A percentile compares a stretch with the other conserved stretches of the same genome.
Evolutionary conservation across 2,113 vertebrate species (phyloP).

Genomic region (Peromyscus maniculatus): DNA sequence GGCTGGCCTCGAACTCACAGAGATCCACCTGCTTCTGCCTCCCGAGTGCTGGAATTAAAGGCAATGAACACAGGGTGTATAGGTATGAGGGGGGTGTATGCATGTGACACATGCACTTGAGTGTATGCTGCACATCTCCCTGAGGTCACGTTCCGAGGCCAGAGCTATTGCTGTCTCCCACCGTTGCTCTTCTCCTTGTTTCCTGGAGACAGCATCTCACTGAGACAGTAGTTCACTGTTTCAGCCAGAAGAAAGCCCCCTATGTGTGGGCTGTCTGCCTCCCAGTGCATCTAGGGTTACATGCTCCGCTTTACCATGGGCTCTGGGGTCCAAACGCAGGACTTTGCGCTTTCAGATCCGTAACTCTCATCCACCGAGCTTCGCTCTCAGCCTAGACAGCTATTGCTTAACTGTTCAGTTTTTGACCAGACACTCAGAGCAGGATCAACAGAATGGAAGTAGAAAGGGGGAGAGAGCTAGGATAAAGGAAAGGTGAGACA

Average conservation of each 20-base stretch:
- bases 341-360: background rate
- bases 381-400: too few species aligned
- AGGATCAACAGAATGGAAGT: background rate
- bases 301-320: too few species aligned
- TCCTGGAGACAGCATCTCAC: background rate
- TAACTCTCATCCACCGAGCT: background rate
- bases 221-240: background rate
- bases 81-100: background rate
- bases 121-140: background rate
- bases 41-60: too few species aligned
- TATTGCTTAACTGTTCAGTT: background rate
- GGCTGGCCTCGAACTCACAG: too few species aligned
- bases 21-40: too few species aligned
- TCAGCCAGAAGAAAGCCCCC: background rate
- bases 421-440: background rate
- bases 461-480: background rate
- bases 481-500: background rate
- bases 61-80: background rate
- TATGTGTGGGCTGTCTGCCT: too few species aligned
- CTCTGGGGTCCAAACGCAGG: too few species aligned
- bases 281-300: background rate
- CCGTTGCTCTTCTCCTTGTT: background rate
- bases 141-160: background rate
- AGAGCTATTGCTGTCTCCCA: background rate
- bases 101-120: background rate